Evolutionary conservation across 1,140 invertebrate species (phyloP), one percentile per base, ranked within the genome.

Genomic region (Cardiocondyla obscurior): DNA sequence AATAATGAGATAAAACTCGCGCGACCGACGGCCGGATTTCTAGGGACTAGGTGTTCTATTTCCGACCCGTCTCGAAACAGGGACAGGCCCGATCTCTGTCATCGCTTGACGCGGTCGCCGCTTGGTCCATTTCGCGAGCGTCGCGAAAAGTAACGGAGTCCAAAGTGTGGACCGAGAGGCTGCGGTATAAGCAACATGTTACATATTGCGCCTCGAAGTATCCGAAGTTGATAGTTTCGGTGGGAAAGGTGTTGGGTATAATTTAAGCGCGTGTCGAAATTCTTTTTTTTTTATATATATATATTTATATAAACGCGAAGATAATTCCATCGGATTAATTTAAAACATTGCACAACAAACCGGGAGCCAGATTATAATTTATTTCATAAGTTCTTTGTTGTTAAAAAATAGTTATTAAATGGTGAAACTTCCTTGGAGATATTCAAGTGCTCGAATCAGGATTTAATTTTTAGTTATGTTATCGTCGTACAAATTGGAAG

Each of bases 61-160:
- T 81, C 65, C 22, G 55, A 19, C 19, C 60, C 60, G 69, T 76
- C 39, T 83, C 83, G 70, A 86, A 86, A 74, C 46, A 70, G 83
- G 51, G n/a, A 19, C 77, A 85, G 84, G 53, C 83, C 85, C 84
- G 70, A 86, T 86, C 70, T 86, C 72, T 87, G 81, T 87, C 81
- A 72, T 79, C 72, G 72, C 25, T 76, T 1, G 69, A 83, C 51
- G 65, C 30, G n/a, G 25, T 42, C 14, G 36, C 58, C 30, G 30
- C 53, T 70, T 55, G 70, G 28, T 73, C 33, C 22, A 81, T 69
- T 85, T 85, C 10, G 36, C 44, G 28, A 42, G 12, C 44, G 14
- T 76, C 62, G 70, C 55, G n/a, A 19, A 53, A 81, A 85, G 22
- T 49, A 70, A 55, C 19, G 51, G 51, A 76, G 70, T 82, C 44